These are phyloP conservation scores for Melanerpes formicivorus DNA, from an alignment of 2,113 vertebrate genomes.

Conservation along the genomic window DNA sequence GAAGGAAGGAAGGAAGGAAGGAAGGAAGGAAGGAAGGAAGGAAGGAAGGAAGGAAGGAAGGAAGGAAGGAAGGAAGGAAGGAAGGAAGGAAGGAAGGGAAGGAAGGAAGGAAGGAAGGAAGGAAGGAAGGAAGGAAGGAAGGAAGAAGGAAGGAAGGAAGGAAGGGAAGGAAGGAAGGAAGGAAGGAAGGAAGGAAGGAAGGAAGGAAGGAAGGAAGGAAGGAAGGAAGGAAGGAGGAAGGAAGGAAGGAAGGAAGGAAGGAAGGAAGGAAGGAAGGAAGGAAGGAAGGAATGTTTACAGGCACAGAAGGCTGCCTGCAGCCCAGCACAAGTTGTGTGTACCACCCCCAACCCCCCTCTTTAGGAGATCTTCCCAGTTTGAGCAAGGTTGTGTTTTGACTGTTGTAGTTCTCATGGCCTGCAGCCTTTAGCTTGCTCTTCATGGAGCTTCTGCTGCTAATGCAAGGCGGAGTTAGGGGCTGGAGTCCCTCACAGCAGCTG, in stretches of 20 bases:
- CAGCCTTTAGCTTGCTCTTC: constrained; percentile 67
- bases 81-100: neutral
- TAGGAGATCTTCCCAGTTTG: constrained; percentile 14
- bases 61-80: neutral
- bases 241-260: neutral
- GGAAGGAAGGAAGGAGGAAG: neutral
- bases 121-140: neutral
- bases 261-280: too few species aligned
- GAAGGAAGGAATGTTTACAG: neutral
- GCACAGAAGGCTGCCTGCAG: neutral
- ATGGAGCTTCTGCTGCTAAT: constrained; percentile 71
- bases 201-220: neutral
- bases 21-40: neutral
- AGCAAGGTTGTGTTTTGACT: constrained; percentile 47
- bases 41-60: neutral
- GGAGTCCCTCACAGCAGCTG: constrained; percentile 65
- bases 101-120: neutral
- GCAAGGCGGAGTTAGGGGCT: constrained; percentile 75
- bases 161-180: neutral
- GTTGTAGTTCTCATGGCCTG: constrained; percentile 67
- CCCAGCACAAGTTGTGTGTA: neutral
- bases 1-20: neutral
- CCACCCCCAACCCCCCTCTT: neutral
- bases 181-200: neutral
- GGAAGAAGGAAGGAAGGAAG: neutral